Base-by-base conservation (phyloP, 1,140 invertebrate species). In the Palaemon carinicauda region DNA sequence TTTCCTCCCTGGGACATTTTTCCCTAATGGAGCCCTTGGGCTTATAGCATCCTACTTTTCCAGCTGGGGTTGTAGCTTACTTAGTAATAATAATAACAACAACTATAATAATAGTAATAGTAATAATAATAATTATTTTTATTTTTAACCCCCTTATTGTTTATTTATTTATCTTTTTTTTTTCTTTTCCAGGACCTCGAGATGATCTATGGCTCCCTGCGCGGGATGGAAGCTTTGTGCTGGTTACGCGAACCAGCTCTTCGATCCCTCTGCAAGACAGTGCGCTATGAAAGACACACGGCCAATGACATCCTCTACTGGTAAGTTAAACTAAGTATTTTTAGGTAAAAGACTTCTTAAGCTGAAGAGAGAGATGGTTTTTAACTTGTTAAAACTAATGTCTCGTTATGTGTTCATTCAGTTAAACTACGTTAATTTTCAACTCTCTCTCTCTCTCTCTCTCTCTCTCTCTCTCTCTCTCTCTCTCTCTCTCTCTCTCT, bases 261-360 rank as follows among this genome's bases (percentile, higher is more conserved):
- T 29, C 92, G 95, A 54, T 92, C 94, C 9, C 92, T 96, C 10
- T 95, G 95, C 90, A 94, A 94, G 91, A 93, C 94, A 54, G 95
- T 96, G 3, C 93, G 95, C 33, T 96, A 95, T 89, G 95, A 96
- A 90, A 93, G 93, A 75, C 95, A 95, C 90, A 93, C 95, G 89
- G 95, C 95, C 56, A 96, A 96, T 91, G 95, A 96, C 90, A 95
- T 96, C 29, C 92, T 96, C 3, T 96, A 96, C 91, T 95, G 95
- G 95, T 96, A 91, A 94, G 95, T 94, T 7, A 12, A 41, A 41
- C 7, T 41, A 41, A 7, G 3, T 41, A 41, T 0, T 9, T 41
- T 5, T 5, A 9, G 41, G 41, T 41, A 41, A 41, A 41, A 9
- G 41, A 3, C 0, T 41, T 41, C 12, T 5, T 1, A 41, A 41